phyloP scores from a whole-genome alignment of 2,888 invertebrate species.

The Drosophila suboccidentalis region DNA sequence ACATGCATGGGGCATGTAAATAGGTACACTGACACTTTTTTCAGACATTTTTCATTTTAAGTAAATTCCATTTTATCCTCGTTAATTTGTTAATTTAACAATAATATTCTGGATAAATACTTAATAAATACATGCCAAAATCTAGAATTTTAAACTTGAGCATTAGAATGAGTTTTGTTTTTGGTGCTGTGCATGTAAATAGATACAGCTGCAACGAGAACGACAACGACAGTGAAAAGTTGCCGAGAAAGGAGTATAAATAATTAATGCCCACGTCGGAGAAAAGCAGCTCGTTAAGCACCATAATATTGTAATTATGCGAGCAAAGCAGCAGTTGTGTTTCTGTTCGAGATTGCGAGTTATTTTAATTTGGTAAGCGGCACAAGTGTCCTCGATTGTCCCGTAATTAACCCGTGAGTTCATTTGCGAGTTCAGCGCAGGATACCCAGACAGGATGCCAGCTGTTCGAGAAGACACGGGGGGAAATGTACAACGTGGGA shows the following conservation, averaged over 20 bases:
- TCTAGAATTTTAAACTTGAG: too few species aligned
- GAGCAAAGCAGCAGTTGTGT: slow-evolving; percentile 22
- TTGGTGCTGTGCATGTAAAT: slow-evolving; percentile 6
- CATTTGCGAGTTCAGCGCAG: slow-evolving; percentile 40
- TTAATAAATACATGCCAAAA: too few species aligned
- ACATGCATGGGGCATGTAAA: slow-evolving; percentile 14
- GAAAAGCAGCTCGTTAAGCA: slow-evolving; percentile 49
- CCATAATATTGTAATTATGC: slow-evolving; percentile 70
- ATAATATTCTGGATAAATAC: too few species aligned
- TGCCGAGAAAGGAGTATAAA: slow-evolving; percentile 23
- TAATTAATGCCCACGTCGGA: slow-evolving; percentile 39
- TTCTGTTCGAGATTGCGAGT: slow-evolving; percentile 16
- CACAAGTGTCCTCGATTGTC: slow-evolving; percentile 50
- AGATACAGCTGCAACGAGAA: background rate
- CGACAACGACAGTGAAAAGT: background rate
- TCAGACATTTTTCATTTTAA: too few species aligned
- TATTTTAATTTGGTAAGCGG: slow-evolving; percentile 55
- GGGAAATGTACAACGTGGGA: slow-evolving; percentile 2
- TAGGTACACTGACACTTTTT: background rate
- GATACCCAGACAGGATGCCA: background rate
- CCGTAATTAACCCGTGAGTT: slow-evolving; percentile 69
- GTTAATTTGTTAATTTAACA: too few species aligned
- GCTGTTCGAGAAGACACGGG: background rate
- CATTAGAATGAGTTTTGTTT: too few species aligned
- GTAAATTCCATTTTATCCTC: too few species aligned